These are phyloP conservation scores for Odontesthes bonariensis DNA, from an alignment of 2,113 vertebrate genomes.

Conservation along the genomic window DNA sequence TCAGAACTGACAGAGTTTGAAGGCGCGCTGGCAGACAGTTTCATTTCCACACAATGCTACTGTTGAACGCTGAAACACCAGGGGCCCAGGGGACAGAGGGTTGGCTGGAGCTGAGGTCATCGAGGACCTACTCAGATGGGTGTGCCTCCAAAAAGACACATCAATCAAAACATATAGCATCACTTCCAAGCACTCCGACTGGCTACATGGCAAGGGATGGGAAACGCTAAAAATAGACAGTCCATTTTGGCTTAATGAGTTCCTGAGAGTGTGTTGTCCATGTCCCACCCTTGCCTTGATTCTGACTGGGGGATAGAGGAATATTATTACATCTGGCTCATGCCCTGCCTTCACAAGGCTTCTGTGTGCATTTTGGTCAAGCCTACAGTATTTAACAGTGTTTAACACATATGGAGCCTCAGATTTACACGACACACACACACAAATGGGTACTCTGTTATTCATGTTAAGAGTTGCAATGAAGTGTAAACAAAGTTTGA, in stretches of 20 bases:
- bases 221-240: conserved; percentile 68
- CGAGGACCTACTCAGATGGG: conserved; percentile 56
- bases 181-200: conserved; percentile 39
- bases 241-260: conserved; percentile 62
- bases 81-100: conserved; percentile 11
- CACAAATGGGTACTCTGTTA: conserved; percentile 46
- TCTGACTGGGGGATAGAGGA: conserved; percentile 19
- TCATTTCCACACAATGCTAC: conserved; percentile 48
- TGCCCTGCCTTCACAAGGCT: conserved; percentile 26
- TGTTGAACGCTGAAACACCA: conserved; percentile 59
- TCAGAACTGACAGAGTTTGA: conserved; percentile 10
- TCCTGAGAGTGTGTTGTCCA: conserved; percentile 26
- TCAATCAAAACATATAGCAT: conserved; percentile 50
- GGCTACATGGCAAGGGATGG: conserved; percentile 34
- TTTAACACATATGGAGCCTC: conserved; percentile 35
- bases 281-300: conserved; percentile 47
- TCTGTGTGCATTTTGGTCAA: conserved; percentile 42
- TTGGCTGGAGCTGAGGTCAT: conserved; percentile 40
- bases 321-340: conserved; percentile 26
- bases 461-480: conserved; percentile 39
- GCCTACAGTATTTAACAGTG: conserved; percentile 41
- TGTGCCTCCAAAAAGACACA: conserved; percentile 59
- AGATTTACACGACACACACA: conserved; percentile 25
- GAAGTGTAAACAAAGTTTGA: conserved; percentile 66
- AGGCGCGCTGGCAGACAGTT: conserved; percentile 24